Evolutionary conservation across 2,797 vertebrate genomes (phyloP), one percentile per base, ranked within the genome.

Genomic region (Falco rusticolus): DNA sequence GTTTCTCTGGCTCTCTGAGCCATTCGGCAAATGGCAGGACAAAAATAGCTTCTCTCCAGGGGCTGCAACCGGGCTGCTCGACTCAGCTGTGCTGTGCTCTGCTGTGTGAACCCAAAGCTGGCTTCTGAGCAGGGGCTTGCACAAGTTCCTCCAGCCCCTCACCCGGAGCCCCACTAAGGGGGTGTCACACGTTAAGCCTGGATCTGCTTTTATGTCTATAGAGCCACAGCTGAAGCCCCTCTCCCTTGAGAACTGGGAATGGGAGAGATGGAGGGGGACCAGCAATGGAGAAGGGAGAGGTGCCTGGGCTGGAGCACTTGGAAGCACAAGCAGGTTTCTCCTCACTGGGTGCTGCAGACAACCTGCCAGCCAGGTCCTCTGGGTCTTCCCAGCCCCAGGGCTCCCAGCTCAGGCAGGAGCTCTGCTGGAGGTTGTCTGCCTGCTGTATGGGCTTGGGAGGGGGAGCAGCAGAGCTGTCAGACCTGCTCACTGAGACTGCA

Each of bases 41-140:
- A 59, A 89, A 97, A 97, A 96, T 95, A 96, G 84, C 90, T 75
- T 43, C 57, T 96, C 86, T 91, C 66, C 34, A 60, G 81, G 50
- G 88, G 50, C 87, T 96, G 84, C 83, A 95, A 94, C 78, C 66
- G 87, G 81, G 54, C 70, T 81, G 53, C 43, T 90, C 5, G 0
- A 50, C n/a, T 78, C 26, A 4, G 25, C 29, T 89, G 37, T 59
- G 88, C 24, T 86, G 53, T 61, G 45, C 66, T 90, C 54, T 43
- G 1, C 63, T 39, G 45, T 2, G 4, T n/a, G 63, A 71, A 63
- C 16, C 24, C 24, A n/a, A 56, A 63, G 20, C 66, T 11, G 25
- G 37, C 17, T 61, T 56, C 2, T 0, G 47, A 79, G 26, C 69
- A 77, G 50, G 18, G 65, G 31, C 64, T 45, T 39, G 34, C 59